Base-by-base conservation (phyloP, 2,888 invertebrate species). In the Dicyrtomina minuta region DNA sequence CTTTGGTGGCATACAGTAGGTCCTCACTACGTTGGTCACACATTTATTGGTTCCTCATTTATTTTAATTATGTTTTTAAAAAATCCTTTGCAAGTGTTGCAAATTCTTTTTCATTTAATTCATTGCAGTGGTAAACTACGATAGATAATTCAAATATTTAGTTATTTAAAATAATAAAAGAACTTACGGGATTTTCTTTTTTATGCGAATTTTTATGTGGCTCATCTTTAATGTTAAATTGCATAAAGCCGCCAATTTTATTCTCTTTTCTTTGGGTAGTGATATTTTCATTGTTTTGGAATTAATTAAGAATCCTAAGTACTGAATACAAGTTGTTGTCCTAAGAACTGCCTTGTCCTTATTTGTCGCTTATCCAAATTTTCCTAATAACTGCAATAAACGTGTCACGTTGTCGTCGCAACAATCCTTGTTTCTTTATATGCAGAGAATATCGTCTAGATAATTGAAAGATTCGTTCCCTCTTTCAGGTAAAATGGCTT, bases 241-340 rank as follows among this genome's bases (percentile, higher is more conserved):
- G 26, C 49, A 33, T 22, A 27, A 10, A 8, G 5, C 51, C 4
- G 12, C 13, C 39, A 66, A 22, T 33, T n/a, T 12, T 24, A 43
- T 41, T 2, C 39, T 26, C 43, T 66, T 66, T 13, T 33, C 17
- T 41, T 55, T 56, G 13, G 66, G 66, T 20, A 66, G 17, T 8
- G 55, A 55, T 12, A 66, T 56, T 13, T 13, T 10, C 56, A 66
- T 55, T 12, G n/a, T 8, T 3, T 6, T 8, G 8, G 66, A 43
- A 26, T 66, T 26, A 51, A 66, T 56, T 0, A 24, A 6, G 27
- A 66, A 55, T 10, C 66, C 66, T 24, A 66, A 26, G n/a, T 66
- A 66, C 10, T 20, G 17, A 10, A 66, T 55, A 1, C 6, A 1
- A 20, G 2, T 39, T 2, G 26, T 4, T 4, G 66, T 56, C 1